Evolutionary conservation across 2,888 invertebrate species (phyloP), one percentile per base, ranked within the genome.

Genomic region (Nephrocerus scutellatus): DNA sequence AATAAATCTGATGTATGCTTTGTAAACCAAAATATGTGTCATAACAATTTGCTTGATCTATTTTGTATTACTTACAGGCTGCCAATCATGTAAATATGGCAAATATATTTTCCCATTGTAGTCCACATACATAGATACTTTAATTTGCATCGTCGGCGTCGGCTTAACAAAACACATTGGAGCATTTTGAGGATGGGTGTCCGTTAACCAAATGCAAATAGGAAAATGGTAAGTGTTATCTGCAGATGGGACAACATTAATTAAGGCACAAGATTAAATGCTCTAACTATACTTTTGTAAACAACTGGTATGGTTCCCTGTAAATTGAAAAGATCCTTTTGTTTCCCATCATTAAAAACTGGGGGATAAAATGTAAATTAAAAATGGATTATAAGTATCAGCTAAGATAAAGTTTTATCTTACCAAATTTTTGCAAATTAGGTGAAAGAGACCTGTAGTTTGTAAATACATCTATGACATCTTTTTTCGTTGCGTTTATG

Each of bases 11-110:
- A 95, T 8, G 78, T 74, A 61, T 68, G 51, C 48, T 81, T 57
- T 36, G 31, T 14, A 26, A 19, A 30, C 10, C 36, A 36, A 39
- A 38, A 45, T 16, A 41, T 24, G 38, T 30, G 20, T 13, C n/a
- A n/a, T n/a, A n/a, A n/a, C n/a, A n/a, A n/a, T n/a, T n/a, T n/a
- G n/a, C n/a, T n/a, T n/a, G n/a, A n/a, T n/a, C n/a, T n/a, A n/a
- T n/a, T n/a, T n/a, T n/a, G n/a, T 6, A 19, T 7, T 5, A 46
- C 73, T 71, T 68, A 80, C 80, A 30, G 79, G 77, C 40, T 77
- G 74, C 98, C 98, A 98, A 53, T 96, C 91, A 60, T 93, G 91
- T 43, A 99, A 73, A 72, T 92, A 98, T 2, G 97, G 97, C 57
- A 97, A 73, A 68, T 95, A 97, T 37, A 98, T 82, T 69, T 91